Percentiles rank a stretch among this genome's conserved stretches.
These are phyloP conservation scores for Falcunculus frontatus DNA, from an alignment of 2,113 vertebrate species.

Conservation along the genomic window DNA sequence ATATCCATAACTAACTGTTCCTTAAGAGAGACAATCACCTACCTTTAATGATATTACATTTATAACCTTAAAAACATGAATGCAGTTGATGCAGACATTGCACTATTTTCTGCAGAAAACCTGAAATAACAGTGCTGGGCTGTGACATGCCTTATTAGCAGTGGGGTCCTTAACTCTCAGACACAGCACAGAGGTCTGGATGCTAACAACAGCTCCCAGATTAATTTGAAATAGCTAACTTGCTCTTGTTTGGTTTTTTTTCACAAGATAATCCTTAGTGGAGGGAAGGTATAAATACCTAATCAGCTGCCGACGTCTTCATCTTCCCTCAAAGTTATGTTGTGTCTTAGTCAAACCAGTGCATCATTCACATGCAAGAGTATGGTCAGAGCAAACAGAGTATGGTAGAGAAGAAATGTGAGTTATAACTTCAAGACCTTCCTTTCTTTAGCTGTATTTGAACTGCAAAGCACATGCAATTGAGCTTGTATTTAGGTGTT, in stretches of 20 bases:
- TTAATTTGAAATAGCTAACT: neutral
- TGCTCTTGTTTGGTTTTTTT: neutral
- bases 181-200: neutral
- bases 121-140: neutral
- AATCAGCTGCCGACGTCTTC: neutral
- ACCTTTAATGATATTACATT: neutral
- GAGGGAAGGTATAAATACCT: neutral
- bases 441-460: neutral
- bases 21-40: neutral
- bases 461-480: neutral
- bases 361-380: neutral
- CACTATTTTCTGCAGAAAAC: neutral
- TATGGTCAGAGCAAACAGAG: neutral
- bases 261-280: neutral
- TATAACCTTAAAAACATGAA: neutral
- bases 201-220: neutral
- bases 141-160: neutral
- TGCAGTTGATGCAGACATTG: neutral
- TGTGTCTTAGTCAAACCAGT: neutral
- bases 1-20: neutral
- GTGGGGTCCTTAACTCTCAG: neutral
- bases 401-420: neutral
- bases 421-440: neutral
- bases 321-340: neutral
- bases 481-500: neutral